Percentiles rank a stretch among this genome's conserved stretches.
These are phyloP conservation scores for Rhagoletis zephyria DNA, from an alignment of 1,140 invertebrate genomes.

Conservation along the genomic window DNA sequence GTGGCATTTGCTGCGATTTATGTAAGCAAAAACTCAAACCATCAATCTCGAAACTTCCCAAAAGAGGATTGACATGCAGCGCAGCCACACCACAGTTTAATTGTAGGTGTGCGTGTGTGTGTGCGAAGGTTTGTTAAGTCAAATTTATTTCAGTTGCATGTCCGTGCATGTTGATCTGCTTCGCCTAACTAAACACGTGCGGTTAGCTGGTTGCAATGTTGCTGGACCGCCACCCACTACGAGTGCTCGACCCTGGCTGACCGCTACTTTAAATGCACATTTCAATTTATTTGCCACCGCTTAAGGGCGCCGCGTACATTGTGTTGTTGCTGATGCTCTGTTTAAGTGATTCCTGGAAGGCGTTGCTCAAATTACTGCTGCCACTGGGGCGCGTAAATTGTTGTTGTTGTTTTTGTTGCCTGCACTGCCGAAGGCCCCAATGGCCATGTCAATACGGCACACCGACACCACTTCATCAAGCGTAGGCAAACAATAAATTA, in stretches of 20 bases:
- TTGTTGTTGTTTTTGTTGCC: neutral
- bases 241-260: neutral
- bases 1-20: conserved; percentile 49
- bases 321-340: neutral
- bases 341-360: conserved; percentile 42
- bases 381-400: neutral
- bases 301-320: neutral
- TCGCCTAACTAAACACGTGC: conserved; percentile 15
- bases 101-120: neutral
- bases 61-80: conserved; percentile 48
- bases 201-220: neutral
- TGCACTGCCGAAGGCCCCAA: neutral
- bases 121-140: neutral
- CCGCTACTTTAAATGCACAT: conserved; percentile 26
- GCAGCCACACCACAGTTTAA: neutral
- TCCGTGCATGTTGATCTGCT: neutral
- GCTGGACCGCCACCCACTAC: neutral
- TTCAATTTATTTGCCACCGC: conserved; percentile 45
- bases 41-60: conserved; percentile 45
- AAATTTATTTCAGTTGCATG: conserved; percentile 3
- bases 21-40: conserved; percentile 50
- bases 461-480: conserved; percentile 70
- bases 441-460: conserved; percentile 51
- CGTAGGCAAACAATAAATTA: conserved; percentile 70
- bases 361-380: conserved; percentile 45